phyloP scores from a whole-genome alignment of 2,797 vertebrate genomes.

The Lepus oiostolus region DNA sequence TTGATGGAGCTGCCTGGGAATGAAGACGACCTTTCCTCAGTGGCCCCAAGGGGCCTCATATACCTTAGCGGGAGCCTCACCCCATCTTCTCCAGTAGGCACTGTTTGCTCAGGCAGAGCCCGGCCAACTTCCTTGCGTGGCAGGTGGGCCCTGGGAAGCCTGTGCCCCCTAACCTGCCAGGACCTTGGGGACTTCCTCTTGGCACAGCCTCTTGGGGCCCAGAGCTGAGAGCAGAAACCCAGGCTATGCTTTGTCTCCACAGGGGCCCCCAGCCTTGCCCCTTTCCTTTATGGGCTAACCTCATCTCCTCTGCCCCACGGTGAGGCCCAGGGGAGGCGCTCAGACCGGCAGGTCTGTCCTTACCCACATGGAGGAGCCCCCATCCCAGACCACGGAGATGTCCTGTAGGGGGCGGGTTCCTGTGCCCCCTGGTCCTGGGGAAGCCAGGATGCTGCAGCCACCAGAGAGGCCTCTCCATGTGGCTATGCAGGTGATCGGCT shows the following conservation, averaged over 20 bases:
- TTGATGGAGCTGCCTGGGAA: neutral
- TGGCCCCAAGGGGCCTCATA: conserved; percentile 11
- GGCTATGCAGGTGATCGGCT: neutral
- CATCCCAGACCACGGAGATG: neutral
- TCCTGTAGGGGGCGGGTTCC: neutral
- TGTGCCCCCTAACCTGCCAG: neutral
- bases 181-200: conserved; percentile 72
- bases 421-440: neutral
- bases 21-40: neutral
- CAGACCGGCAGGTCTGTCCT: neutral
- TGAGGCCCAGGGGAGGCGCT: neutral
- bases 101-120: conserved; percentile 60
- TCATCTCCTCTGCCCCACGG: neutral
- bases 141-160: conserved; percentile 30
- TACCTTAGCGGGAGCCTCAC: conserved; percentile 34
- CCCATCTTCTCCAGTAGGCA: neutral
- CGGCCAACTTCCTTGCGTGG: conserved; percentile 69
- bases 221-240: neutral
- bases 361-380: neutral
- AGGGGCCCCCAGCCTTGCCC: neutral
- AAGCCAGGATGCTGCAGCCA: neutral
- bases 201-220: conserved; percentile 43
- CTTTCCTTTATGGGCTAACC: neutral
- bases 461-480: neutral
- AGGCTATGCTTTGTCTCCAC: neutral